These are phyloP conservation scores for Mycetomoellerius zeteki DNA, from an alignment of 1,140 invertebrate species.

Conservation along the genomic window DNA sequence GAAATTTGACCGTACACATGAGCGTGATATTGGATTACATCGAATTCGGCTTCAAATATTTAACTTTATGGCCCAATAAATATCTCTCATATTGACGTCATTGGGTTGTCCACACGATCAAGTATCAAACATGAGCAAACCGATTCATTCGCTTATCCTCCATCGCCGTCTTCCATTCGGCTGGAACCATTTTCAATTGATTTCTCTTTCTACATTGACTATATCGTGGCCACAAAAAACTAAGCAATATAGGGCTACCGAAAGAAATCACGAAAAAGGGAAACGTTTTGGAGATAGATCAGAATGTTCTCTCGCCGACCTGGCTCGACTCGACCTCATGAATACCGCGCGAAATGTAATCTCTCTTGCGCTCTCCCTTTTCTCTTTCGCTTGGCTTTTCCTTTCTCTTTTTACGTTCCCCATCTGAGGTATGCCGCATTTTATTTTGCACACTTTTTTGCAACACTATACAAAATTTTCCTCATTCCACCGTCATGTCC, in stretches of 20 bases:
- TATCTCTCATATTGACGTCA: constrained; percentile 59
- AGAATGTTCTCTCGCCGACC: constrained; percentile 18
- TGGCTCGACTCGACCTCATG: constrained; percentile 47
- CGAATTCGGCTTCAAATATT: constrained; percentile 28
- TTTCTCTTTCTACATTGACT: background rate
- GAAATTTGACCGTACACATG: constrained; percentile 23
- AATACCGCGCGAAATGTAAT: constrained; percentile 63
- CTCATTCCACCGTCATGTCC: background rate
- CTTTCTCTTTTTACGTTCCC: constrained; percentile 36
- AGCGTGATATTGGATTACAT: constrained; percentile 50
- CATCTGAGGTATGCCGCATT: constrained; percentile 31
- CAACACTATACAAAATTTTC: constrained; percentile 29
- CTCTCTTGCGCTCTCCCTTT: constrained; percentile 36
- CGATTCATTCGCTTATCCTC: constrained; percentile 42
- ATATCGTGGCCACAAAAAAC: constrained; percentile 3
- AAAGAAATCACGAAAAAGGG: constrained; percentile 43
- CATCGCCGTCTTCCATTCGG: constrained; percentile 45
- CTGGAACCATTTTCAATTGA: constrained; percentile 62
- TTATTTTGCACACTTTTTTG: constrained; percentile 37
- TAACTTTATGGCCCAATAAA: constrained; percentile 64
- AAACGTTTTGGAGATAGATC: constrained; percentile 64
- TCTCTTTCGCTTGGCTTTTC: constrained; percentile 12
- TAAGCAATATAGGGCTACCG: constrained; percentile 35
- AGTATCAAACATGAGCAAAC: constrained; percentile 23
- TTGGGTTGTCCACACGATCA: constrained; percentile 58